Percentiles rank a stretch among this genome's conserved stretches.
Evolutionary conservation across 2,113 vertebrate genomes (phyloP).

Genomic region (Erythrocercus mccallii): DNA sequence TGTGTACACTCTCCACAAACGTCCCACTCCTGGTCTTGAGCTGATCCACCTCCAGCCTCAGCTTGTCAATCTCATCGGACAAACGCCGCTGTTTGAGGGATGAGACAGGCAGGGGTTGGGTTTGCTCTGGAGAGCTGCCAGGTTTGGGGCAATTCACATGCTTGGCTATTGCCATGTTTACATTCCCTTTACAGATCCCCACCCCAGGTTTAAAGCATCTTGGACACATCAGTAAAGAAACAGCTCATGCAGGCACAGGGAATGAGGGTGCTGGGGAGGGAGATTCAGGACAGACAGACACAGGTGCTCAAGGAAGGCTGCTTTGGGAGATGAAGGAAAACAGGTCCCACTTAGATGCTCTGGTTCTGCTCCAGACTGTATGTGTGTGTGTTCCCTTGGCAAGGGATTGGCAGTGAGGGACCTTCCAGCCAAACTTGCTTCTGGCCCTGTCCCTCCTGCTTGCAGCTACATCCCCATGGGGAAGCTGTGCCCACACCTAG

Average conservation of each 20-base stretch:
- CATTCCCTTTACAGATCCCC: neutral
- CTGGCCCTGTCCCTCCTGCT: neutral
- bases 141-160: neutral
- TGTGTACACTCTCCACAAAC: slow-evolving; percentile 83
- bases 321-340: neutral
- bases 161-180: neutral
- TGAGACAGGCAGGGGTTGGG: neutral
- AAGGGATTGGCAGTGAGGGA: neutral
- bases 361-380: neutral
- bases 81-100: slow-evolving; percentile 80
- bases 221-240: neutral
- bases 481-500: neutral
- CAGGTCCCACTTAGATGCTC: neutral
- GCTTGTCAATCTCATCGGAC: slow-evolving; percentile 93
- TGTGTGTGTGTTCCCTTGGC: rapidly evolving
- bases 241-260: neutral
- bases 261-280: neutral
- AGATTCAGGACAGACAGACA: neutral
- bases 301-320: neutral
- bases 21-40: slow-evolving; percentile 88
- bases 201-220: neutral
- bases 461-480: neutral
- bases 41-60: slow-evolving; percentile 92
- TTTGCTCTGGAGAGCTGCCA: neutral
- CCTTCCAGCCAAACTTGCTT: neutral